These are phyloP conservation scores for Metalampra italica DNA, from an alignment of 2,888 invertebrate genomes.

Conservation along the genomic window DNA sequence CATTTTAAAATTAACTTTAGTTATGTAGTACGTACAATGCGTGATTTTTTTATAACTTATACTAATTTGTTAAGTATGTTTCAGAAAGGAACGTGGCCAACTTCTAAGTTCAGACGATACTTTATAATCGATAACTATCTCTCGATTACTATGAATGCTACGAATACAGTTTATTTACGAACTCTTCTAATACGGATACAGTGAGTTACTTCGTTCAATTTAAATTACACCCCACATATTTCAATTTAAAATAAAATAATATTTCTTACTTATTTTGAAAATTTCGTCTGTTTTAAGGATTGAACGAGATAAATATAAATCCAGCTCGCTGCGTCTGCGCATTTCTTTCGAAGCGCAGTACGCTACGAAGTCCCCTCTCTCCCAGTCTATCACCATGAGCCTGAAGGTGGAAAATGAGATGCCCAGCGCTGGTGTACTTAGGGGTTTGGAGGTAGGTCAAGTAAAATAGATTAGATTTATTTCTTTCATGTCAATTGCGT, in stretches of 20 bases:
- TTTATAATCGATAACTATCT: constrained; percentile 40
- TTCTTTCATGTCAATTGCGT: background rate
- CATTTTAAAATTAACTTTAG: too few species aligned
- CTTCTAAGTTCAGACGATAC: constrained; percentile 44
- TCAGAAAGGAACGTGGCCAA: constrained; percentile 53
- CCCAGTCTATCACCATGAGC: constrained; percentile 31
- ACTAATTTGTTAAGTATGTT: too few species aligned
- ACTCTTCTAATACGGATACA: constrained; percentile 39
- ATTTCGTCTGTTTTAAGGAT: constrained; percentile 28
- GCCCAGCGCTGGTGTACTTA: constrained; percentile 54
- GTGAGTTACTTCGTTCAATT: constrained; percentile 35
- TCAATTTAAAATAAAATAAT: too few species aligned
- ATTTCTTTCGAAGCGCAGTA: constrained; percentile 45
- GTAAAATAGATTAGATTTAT: background rate
- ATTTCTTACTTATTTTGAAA: too few species aligned
- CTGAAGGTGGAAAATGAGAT: constrained; percentile 45
- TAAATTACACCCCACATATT: too few species aligned
- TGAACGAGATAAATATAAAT: constrained; percentile 33
- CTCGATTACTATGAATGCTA: constrained; percentile 40
- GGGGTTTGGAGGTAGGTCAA: constrained; percentile 50
- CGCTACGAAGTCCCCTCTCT: constrained; percentile 29
- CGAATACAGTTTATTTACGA: constrained; percentile 44
- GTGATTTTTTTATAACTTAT: too few species aligned
- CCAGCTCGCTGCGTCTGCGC: constrained; percentile 34
- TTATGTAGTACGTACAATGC: too few species aligned